phyloP scores from a whole-genome alignment of 2,113 vertebrate genomes.

The Tetrao urogallus region DNA sequence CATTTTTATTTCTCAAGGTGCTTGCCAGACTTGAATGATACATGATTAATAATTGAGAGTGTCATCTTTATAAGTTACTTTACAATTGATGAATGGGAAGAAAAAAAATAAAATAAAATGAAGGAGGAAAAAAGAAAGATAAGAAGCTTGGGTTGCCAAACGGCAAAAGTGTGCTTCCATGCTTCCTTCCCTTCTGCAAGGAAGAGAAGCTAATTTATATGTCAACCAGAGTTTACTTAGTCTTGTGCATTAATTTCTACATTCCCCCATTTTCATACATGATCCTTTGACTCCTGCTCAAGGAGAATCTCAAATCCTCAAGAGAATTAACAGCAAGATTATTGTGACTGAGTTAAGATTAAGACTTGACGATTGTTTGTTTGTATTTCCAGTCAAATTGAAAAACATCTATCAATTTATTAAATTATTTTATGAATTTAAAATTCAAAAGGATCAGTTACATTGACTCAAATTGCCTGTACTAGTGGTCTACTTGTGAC shows the following conservation, averaged over 20 bases:
- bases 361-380: neutral
- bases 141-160: neutral
- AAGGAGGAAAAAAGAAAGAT: neutral
- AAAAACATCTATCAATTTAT: neutral
- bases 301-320: too few species aligned
- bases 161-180: neutral
- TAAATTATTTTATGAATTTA: neutral
- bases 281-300: neutral
- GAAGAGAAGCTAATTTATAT: neutral
- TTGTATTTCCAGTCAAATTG: neutral
- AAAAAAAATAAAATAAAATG: conserved; percentile 3
- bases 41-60: conserved; percentile 47
- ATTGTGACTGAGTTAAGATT: neutral
- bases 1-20: conserved; percentile 45
- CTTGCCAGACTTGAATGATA: conserved; percentile 35
- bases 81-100: neutral
- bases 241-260: neutral
- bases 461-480: neutral
- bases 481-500: neutral
- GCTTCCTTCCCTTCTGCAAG: neutral
- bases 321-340: neutral
- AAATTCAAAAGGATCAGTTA: neutral
- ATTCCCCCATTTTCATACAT: neutral
- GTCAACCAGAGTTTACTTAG: neutral
- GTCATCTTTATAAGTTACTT: conserved; percentile 12